Conservation (phyloP, 1,140 invertebrate species). For the Colletes latitarsis region DNA sequence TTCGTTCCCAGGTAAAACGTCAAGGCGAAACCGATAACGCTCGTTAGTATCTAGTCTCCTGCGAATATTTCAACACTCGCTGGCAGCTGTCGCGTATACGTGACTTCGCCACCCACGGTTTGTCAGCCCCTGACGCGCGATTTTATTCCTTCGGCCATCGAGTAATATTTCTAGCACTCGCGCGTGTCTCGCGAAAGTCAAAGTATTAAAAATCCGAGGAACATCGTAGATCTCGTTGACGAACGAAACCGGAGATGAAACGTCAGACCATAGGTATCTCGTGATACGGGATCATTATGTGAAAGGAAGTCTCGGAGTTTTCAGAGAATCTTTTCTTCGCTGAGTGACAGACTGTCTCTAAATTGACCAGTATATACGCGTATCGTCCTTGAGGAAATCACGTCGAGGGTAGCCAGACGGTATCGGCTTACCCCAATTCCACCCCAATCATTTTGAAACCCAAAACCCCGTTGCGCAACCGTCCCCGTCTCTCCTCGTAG, state of each 20-base stretch:
- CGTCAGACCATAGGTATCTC: background rate
- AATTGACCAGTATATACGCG: conserved; percentile 70
- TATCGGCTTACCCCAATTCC: conserved; percentile 80
- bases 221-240: too few species aligned
- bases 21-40: conserved; percentile 38
- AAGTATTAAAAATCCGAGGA: too few species aligned
- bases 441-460: conserved; percentile 80
- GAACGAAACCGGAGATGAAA: conserved; percentile 25
- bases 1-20: conserved; percentile 65
- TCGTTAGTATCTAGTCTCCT: background rate
- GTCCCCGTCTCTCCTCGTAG: conserved; percentile 36
- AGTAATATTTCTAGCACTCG: too few species aligned
- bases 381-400: conserved; percentile 58
- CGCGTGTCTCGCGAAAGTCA: too few species aligned
- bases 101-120: too few species aligned
- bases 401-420: conserved; percentile 59
- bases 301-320: conserved; percentile 50
- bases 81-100: too few species aligned
- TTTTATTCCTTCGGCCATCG: too few species aligned
- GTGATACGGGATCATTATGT: conserved; percentile 48
- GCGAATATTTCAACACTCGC: background rate
- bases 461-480: conserved; percentile 68
- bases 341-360: conserved; percentile 61
- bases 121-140: too few species aligned
- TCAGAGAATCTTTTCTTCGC: conserved; percentile 58